phyloP scores from a whole-genome alignment of 2,797 vertebrate species.

The Chelon labrosus region DNA sequence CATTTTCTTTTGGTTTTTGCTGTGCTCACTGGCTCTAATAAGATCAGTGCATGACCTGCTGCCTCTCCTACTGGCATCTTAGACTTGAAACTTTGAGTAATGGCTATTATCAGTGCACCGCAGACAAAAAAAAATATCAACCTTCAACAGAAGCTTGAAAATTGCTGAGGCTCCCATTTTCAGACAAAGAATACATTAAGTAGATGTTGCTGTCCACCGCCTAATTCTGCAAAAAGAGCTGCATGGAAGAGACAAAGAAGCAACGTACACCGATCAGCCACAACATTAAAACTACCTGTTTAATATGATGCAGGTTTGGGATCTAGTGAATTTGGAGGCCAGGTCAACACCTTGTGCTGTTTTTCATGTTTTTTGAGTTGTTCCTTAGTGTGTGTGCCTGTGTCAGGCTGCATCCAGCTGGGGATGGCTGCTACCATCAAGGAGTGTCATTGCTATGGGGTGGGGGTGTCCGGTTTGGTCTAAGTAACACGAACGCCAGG shows the following conservation, averaged over 20 bases:
- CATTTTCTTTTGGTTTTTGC: constrained; percentile 25
- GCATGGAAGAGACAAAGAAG: constrained; percentile 46
- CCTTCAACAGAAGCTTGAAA: constrained; percentile 71
- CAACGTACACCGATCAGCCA: background rate
- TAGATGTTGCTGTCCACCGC: constrained; percentile 54
- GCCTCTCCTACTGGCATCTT: constrained; percentile 33
- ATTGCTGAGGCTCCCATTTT: constrained; percentile 69
- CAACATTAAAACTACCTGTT: no score
- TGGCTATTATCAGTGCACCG: constrained; percentile 70
- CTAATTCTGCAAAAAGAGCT: constrained; percentile 46
- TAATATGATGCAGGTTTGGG: no score
- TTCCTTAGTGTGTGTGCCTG: no score
- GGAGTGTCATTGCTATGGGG: no score
- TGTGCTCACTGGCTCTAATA: constrained; percentile 38
- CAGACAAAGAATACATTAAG: constrained; percentile 60
- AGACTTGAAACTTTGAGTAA: constrained; percentile 58
- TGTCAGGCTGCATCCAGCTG: no score
- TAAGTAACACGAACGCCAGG: no score
- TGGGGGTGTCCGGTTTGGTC: no score
- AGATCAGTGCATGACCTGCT: constrained; percentile 41
- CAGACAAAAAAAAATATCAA: constrained; percentile 52
- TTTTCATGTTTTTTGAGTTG: no score
- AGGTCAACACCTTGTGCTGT: no score
- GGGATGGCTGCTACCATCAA: no score
- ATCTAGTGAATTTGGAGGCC: no score